These are phyloP conservation scores for Prietella phreatophila DNA, from an alignment of 2,113 vertebrate species.

Conservation along the genomic window DNA sequence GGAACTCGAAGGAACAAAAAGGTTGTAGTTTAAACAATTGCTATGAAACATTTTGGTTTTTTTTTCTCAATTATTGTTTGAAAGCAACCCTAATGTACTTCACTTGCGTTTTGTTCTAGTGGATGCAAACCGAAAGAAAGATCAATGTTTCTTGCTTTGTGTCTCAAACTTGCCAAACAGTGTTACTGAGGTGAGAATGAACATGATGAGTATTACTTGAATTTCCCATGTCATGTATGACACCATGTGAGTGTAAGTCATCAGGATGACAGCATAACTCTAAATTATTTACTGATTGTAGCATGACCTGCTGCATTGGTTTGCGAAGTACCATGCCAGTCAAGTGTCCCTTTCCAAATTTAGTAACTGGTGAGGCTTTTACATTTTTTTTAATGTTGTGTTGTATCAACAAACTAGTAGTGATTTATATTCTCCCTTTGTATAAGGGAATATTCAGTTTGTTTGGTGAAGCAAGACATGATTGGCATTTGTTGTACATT, in stretches of 20 bases:
- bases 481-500: background rate
- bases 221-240: background rate
- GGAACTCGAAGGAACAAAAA: background rate
- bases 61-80: background rate
- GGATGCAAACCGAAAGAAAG: slow-evolving; percentile 25
- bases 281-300: slow-evolving; percentile 38
- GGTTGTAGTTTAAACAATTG: background rate
- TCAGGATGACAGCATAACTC: slow-evolving; percentile 7
- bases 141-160: slow-evolving; percentile 33
- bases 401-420: background rate
- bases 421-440: background rate
- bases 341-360: slow-evolving; percentile 56
- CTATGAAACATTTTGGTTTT: background rate
- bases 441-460: background rate
- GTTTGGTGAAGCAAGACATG: background rate
- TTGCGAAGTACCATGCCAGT: slow-evolving; percentile 58
- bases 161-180: slow-evolving; percentile 52
- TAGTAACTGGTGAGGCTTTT: slow-evolving; percentile 54
- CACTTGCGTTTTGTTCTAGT: slow-evolving; percentile 15
- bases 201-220: background rate
- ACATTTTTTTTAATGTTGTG: too few relatives aligned
- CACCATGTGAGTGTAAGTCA: background rate
- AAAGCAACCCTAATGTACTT: background rate
- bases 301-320: slow-evolving; percentile 56
- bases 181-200: slow-evolving; percentile 59